Base-by-base conservation (phyloP, 1,140 invertebrate genomes). In the Cepaea nemoralis region DNA sequence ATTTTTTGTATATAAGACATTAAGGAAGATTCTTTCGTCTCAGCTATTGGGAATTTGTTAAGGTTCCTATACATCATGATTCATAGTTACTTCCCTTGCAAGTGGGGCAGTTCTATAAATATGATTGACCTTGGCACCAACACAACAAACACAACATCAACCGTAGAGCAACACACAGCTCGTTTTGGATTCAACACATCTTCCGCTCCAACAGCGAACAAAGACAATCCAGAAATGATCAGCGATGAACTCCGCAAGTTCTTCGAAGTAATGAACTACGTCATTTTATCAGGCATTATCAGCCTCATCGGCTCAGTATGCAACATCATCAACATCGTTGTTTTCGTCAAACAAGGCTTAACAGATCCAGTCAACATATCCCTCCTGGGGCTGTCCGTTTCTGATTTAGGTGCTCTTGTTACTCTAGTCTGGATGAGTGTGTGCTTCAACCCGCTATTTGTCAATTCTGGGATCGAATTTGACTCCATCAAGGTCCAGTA, bases 311-410 rank as follows among this genome's bases (percentile, higher is more conserved):
- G 71, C 40, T 5, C n/a, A 1, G 16, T 48, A 3, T 1, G 10
- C 1, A 74, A 74, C 31, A 33, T 42, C 33, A 48, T 74, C 42
- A 74, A 50, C 27, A 74, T 74, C 31, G 33, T 74, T 3, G 10
- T 74, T 2, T 74, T 74, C 42, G 14, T n/a, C 12, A 74, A 74
- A 48, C 71, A 74, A 74, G 40, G 71, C 8, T 50, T 74, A 40
- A n/a, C 8, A 24, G 71, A 74, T 8, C 27, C 40, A 10, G 40
- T 74, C 27, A 74, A 74, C 22, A 74, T 74, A 39, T 42, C 37
- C 31, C 27, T 74, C 10, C 19, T 74, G 1, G 71, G 42, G 1
- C 42, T 74, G 31, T 31, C 71, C 31, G 31, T 74, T n/a, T 42
- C 71, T 0, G 71, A 74, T 27, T 19, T 48, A 19, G 19, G 37